Base-by-base conservation (phyloP, 1,140 invertebrate genomes). In the Drosophila arizonae region DNA sequence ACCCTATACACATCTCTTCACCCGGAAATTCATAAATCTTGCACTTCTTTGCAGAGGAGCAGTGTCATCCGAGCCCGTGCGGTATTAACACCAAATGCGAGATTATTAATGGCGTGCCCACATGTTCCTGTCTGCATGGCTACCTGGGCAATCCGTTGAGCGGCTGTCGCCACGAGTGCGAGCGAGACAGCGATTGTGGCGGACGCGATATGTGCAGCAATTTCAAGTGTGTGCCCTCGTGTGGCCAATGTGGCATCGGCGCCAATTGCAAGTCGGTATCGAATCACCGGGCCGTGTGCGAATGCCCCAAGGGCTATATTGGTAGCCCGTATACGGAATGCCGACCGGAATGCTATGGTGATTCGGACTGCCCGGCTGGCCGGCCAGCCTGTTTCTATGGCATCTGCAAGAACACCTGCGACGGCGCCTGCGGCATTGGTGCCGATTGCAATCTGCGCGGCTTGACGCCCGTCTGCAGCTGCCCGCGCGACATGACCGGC, bases 401-500 rank as follows among this genome's bases (percentile, higher is more conserved):
- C 72, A 95, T 95, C 68, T 97, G 96, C 85, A 93, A 95, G 62
- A 95, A 97, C 88, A 96, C 96, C 0, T 97, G 96, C 88, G 94
- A 95, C 10, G 95, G 95, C 10, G 95, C 95, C 11, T 97, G 96
- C 82, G 96, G 96, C 36, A 92, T 95, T 1, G 95, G 96, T 72
- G 96, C 97, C 50, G 90, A 46, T 39, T 91, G 90, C 48, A 91
- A 96, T 76, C 93, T 97, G 33, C 92, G 95, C 8, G 95, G 96
- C 0, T 93, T 94, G 72, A 98, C 95, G 26, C 96, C 95, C 21
- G 94, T 97, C 30, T 97, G 97, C 92, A 96, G 95, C 46, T 98
- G 97, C 91, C 96, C 96, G 3, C 95, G 93, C 81, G 95, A 96
- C 85, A 97, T 96, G 95, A 97, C 96, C 24, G 96, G 96, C 3